Evolutionary conservation across 2,888 invertebrate genomes (phyloP), one percentile per base, ranked within the genome.

Genomic region (Synergus umbraculus): DNA sequence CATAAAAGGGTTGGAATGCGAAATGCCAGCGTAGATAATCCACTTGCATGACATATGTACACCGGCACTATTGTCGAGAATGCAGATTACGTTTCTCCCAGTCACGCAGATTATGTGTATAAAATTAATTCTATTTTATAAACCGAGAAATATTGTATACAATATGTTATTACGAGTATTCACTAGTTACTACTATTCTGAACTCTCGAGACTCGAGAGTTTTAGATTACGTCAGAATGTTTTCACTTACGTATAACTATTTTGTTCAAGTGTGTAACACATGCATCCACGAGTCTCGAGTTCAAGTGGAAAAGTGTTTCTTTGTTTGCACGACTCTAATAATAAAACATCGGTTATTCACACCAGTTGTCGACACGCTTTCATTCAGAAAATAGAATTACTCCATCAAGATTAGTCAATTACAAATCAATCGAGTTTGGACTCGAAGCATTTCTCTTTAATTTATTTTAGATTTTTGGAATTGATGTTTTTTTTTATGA

Each of bases 271-370:
- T 9, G 46, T 44, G 44, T 41, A 67, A 67, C 1, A 15, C 15
- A 43, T 46, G 43, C 46, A 67, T 67, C 43, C 66, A 44, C 18
- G n/a, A 43, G 41, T 66, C 44, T 46, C 67, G 46, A 67, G 67
- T 67, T 67, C 46, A 67, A 67, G 67, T 67, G 67, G 67, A 67
- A 67, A 67, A 22, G 67, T 67, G 67, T 46, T 46, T 67, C 46
- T 67, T 46, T 67, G 54, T 67, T 7, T 46, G 18, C 13, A 1
- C 67, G 12, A n/a, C 46, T 10, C 67, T 67, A 67, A 46, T 46
- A 67, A 67, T 67, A 67, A 67, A 46, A 22, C 13, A 46, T 29
- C 15, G 29, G 67, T 67, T 46, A 67, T 67, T 67, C 67, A 46
- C 67, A 18, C 29, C 46, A 46, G 54, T 54, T 54, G 8, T 54